Percentiles rank a stretch among this genome's conserved stretches.
These are phyloP conservation scores for Bradysia coprophila DNA, from an alignment of 1,140 invertebrate genomes.

Conservation along the genomic window DNA sequence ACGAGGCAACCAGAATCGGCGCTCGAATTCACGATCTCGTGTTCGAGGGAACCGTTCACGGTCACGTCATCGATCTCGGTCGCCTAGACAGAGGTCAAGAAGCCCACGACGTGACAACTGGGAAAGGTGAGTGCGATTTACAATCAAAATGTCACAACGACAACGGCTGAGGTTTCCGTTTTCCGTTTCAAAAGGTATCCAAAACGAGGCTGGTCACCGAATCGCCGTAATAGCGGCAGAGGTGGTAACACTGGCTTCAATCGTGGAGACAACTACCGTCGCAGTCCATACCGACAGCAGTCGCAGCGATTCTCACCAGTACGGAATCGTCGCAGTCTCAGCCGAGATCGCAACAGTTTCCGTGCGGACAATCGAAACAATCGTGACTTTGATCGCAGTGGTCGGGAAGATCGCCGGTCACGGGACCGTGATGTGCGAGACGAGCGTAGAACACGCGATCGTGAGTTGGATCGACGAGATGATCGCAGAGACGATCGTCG, in stretches of 20 bases:
- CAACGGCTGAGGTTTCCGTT: no score
- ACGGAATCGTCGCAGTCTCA: slow-evolving; percentile 18
- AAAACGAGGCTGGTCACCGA: slow-evolving; percentile 7
- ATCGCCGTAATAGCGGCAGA: slow-evolving; percentile 11
- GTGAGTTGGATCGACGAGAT: no score
- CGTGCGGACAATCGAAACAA: background rate
- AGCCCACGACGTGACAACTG: slow-evolving; percentile 4
- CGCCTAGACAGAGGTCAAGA: slow-evolving; percentile 9
- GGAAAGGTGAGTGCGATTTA: no score
- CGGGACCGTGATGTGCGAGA: background rate
- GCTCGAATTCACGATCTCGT: background rate
- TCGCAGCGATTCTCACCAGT: background rate
- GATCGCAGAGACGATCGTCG: slow-evolving; percentile 22
- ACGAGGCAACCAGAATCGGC: background rate
- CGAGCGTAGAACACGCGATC: no score
- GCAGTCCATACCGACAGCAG: slow-evolving; percentile 8
- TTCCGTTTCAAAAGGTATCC: slow-evolving; percentile 14
- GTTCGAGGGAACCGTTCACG: background rate
- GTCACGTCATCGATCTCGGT: slow-evolving; percentile 11
- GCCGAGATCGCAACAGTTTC: slow-evolving; percentile 16
- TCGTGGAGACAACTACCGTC: slow-evolving; percentile 2
- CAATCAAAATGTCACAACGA: no score
- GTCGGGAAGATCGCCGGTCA: slow-evolving; percentile 20
- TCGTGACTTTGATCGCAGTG: slow-evolving; percentile 5
- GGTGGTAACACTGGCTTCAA: background rate